Base-by-base conservation (phyloP, 1,140 invertebrate species). In the Linepithema humile region DNA sequence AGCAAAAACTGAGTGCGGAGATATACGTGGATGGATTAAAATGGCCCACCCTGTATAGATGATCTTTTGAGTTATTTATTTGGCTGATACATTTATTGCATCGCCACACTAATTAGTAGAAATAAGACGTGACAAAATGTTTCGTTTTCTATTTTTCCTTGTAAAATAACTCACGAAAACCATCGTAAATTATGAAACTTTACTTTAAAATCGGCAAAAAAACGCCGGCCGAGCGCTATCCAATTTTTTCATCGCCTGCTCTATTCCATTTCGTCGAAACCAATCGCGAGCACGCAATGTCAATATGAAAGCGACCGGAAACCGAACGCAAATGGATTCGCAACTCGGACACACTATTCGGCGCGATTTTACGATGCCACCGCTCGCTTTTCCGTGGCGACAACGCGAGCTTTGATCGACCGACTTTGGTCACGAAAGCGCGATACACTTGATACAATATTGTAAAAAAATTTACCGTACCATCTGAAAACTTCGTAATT, bases 221-320 rank as follows among this genome's bases (percentile, higher is more conserved):
- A 64, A n/a, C 7, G 38, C 12, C 10, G 20, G n/a, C 53, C 6
- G 3, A 45, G 32, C 23, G 15, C n/a, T n/a, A n/a, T n/a, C n/a
- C n/a, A n/a, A n/a, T 78, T 78, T 78, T 69, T 78, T 29, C 5
- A 40, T 67, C 20, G 6, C 17, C 3, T 20, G 15, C 9, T n/a
- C n/a, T 53, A 35, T 69, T 40, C 23, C 48, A 40, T 78, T 69
- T 69, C 23, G 6, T 29, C 48, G 10, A 55, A 55, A 69, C 17
- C 64, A 80, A 57, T 80, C n/a, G 26, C 12, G 38, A 43, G 10
- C 17, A 78, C 62, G 26, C 35, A 80, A 32, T 80, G 64, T 80
- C 75, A 55, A 80, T 80, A 64, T 29, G n/a, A 75, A 64, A 62
- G 55, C 57, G 29, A 48, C 40, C 35, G 57, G n/a, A 75, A 75